Conservation (phyloP, 2,113 vertebrate genomes). For the Proterorhinus semilunaris region DNA sequence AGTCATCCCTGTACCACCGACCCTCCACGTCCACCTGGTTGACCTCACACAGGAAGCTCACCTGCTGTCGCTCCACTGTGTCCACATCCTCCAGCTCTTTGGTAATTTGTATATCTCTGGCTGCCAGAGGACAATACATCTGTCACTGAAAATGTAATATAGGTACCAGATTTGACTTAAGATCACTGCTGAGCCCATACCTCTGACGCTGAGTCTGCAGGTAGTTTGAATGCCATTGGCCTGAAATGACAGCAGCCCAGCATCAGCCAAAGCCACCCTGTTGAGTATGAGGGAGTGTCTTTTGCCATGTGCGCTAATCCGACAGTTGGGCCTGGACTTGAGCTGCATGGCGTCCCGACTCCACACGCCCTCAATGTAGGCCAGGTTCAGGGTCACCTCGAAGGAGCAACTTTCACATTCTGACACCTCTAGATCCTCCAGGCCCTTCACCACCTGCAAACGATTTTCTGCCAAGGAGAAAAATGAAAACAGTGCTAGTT, state of each 20-base stretch:
- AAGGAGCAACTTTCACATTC: constrained; percentile 84
- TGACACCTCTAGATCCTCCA: constrained; percentile 75
- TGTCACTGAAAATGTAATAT: not conserved
- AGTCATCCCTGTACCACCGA: constrained; percentile 88
- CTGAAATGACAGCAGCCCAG: constrained; percentile 84
- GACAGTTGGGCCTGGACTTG: constrained; percentile 79
- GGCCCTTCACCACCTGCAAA: constrained; percentile 82
- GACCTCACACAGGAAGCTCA: constrained; percentile 86
- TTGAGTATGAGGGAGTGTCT: constrained; percentile 82
- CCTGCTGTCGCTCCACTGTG: constrained; percentile 82
- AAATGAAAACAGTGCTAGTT: not conserved
- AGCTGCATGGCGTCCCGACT: constrained; percentile 79
- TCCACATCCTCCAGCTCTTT: constrained; percentile 84
- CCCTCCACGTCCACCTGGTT: constrained; percentile 87
- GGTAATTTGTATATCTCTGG: constrained; percentile 83
- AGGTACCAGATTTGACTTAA: not conserved
- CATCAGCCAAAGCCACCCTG: constrained; percentile 76
- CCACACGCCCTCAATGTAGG: constrained; percentile 85
- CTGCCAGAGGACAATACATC: constrained; percentile 64
- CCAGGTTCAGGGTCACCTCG: constrained; percentile 84
- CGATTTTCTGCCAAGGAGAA: constrained; percentile 79
- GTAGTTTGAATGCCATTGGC: constrained; percentile 82
- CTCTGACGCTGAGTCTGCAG: constrained; percentile 81
- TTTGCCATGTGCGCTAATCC: constrained; percentile 76
- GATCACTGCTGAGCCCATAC: constrained; percentile 62